Conservation (phyloP, 2,797 vertebrate species). For the Odontamblyopus lacepedii region DNA sequence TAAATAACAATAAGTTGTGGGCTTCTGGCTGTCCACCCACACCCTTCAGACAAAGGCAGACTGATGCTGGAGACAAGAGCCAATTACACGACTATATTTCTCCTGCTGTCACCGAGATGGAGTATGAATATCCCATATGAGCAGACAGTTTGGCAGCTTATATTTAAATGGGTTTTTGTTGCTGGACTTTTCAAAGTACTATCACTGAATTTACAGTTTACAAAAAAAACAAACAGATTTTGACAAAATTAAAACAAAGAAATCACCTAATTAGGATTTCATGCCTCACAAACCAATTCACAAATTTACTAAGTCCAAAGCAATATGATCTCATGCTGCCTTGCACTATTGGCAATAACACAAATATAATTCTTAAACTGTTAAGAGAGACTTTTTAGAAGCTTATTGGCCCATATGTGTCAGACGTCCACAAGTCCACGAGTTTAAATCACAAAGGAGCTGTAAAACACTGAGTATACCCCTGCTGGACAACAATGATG, state of each 20-base stretch:
- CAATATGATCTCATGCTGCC: conserved; percentile 23
- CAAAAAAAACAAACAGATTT: neutral
- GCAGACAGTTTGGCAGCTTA: conserved; percentile 28
- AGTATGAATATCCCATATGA: conserved; percentile 11
- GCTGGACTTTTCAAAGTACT: neutral
- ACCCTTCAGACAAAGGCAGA: conserved; percentile 5
- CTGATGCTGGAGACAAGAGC: conserved; percentile 23
- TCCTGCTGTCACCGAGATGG: conserved; percentile 32
- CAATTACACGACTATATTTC: conserved; percentile 25
- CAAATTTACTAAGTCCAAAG: neutral
- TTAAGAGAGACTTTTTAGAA: conserved; percentile 44
- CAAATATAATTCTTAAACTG: neutral
- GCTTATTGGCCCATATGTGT: conserved; percentile 47
- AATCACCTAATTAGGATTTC: neutral
- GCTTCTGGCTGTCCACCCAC: conserved; percentile 60
- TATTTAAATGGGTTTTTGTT: neutral
- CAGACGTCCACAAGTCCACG: conserved; percentile 52
- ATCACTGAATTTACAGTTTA: neutral
- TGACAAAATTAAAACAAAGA: neutral
- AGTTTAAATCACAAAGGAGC: conserved; percentile 63
- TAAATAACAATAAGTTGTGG: conserved; percentile 53
- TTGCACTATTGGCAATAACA: neutral
- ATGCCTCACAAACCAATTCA: neutral
- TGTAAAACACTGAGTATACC: conserved; percentile 48
- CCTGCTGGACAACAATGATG: too few relatives aligned